These are phyloP conservation scores for Grallaria varia DNA, from an alignment of 2,113 vertebrate genomes.

Conservation along the genomic window DNA sequence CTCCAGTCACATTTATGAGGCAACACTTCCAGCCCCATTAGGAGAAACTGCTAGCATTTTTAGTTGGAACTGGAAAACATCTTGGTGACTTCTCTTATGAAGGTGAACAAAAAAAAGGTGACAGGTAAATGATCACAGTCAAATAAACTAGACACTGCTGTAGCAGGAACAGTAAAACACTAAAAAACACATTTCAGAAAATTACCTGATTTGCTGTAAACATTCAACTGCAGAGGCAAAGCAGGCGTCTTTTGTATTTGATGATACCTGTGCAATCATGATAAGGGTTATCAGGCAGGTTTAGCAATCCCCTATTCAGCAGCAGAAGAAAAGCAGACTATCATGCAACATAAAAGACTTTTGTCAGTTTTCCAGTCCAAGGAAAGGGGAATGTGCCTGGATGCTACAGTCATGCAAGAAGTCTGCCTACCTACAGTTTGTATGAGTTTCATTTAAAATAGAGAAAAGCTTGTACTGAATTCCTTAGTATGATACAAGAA, in stretches of 20 bases:
- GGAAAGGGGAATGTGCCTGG: not conserved
- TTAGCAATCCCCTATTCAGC: not conserved
- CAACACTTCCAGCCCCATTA: not conserved
- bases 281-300: not conserved
- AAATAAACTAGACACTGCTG: not conserved
- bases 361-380: not conserved
- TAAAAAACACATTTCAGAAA: not conserved
- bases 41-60: not conserved
- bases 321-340: not conserved
- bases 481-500: not conserved
- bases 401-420: not conserved
- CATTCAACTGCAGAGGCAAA: constrained; percentile 94
- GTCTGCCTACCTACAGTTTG: not conserved
- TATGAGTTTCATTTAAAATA: not conserved
- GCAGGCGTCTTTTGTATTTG: constrained; percentile 89
- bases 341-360: not conserved
- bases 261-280: constrained; percentile 77
- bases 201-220: constrained; percentile 96
- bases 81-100: not conserved
- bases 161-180: not conserved
- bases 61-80: not conserved
- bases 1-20: not conserved
- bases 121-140: not conserved
- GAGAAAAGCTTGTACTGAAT: not conserved
- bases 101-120: not conserved